Conservation (phyloP, 2,888 invertebrate species). For the Trichogramma evanescens region DNA sequence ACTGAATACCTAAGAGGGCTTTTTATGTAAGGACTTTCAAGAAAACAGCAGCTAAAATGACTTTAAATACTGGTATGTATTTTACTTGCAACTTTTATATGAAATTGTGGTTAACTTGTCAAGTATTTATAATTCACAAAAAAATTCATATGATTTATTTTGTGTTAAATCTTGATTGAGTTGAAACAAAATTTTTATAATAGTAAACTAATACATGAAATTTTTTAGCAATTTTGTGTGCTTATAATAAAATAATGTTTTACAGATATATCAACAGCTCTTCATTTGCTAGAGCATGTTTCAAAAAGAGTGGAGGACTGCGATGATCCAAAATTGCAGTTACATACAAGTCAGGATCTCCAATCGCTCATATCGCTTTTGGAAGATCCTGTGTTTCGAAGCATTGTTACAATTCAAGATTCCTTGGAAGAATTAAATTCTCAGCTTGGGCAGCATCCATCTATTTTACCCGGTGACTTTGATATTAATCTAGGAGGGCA, state of each 20-base stretch:
- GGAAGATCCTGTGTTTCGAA: conserved; percentile 85
- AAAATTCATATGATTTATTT: neutral
- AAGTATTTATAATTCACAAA: neutral
- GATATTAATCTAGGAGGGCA: conserved; percentile 77
- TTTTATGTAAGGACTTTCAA: no score
- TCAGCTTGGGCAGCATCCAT: conserved; percentile 83
- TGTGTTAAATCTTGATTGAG: neutral
- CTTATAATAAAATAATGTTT: conserved; percentile 10
- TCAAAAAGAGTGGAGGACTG: conserved; percentile 78
- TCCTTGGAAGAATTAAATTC: conserved; percentile 80
- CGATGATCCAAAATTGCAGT: conserved; percentile 75
- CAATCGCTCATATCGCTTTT: conserved; percentile 74
- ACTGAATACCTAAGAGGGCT: neutral
- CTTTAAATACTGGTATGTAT: conserved; percentile 22
- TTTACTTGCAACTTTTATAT: neutral
- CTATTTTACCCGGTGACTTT: conserved; percentile 87
- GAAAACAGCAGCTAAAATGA: conserved; percentile 12
- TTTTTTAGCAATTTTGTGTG: neutral
- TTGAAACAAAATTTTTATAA: neutral
- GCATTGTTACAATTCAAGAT: conserved; percentile 85
- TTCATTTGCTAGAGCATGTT: conserved; percentile 81
- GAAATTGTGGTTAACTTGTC: neutral
- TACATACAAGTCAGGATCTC: conserved; percentile 68
- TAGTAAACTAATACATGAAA: neutral
- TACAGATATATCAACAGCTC: conserved; percentile 78